phyloP scores from a whole-genome alignment of 2,888 invertebrate species.

The Atherix ibis region DNA sequence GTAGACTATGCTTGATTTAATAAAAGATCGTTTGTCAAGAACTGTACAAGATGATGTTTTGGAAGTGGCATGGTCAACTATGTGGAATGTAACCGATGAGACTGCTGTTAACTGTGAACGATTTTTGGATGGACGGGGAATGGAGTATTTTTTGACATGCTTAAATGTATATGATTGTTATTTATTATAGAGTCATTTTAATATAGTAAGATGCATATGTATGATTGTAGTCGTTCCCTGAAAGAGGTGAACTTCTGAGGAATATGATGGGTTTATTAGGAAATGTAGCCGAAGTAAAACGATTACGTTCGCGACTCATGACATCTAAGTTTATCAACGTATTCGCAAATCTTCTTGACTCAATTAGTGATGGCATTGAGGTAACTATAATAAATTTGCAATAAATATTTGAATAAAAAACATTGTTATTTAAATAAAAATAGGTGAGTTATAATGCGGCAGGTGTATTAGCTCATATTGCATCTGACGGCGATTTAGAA shows the following conservation, averaged over 20 bases:
- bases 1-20: conserved; percentile 75
- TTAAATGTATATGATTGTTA: conserved; percentile 43
- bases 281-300: conserved; percentile 88
- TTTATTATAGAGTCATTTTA: background rate
- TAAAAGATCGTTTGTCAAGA: conserved; percentile 60
- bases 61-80: conserved; percentile 97
- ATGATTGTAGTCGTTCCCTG: conserved; percentile 56
- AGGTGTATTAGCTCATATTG: conserved; percentile 88
- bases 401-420: too few species aligned
- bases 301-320: conserved; percentile 69
- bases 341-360: conserved; percentile 72
- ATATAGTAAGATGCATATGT: background rate
- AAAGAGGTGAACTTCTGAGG: conserved; percentile 75
- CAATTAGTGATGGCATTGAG: conserved; percentile 86
- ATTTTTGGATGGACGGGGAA: conserved; percentile 76
- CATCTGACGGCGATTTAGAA: conserved; percentile 71
- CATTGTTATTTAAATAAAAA: conserved; percentile 1
- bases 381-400: conserved; percentile 31
- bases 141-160: conserved; percentile 80
- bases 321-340: conserved; percentile 67
- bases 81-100: conserved; percentile 98
- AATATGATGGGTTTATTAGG: conserved; percentile 98
- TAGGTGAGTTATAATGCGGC: conserved; percentile 90
- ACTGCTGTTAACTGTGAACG: conserved; percentile 85
- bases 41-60: conserved; percentile 84